Base-by-base conservation (phyloP, 1,140 invertebrate genomes). In the Varroa destructor region DNA sequence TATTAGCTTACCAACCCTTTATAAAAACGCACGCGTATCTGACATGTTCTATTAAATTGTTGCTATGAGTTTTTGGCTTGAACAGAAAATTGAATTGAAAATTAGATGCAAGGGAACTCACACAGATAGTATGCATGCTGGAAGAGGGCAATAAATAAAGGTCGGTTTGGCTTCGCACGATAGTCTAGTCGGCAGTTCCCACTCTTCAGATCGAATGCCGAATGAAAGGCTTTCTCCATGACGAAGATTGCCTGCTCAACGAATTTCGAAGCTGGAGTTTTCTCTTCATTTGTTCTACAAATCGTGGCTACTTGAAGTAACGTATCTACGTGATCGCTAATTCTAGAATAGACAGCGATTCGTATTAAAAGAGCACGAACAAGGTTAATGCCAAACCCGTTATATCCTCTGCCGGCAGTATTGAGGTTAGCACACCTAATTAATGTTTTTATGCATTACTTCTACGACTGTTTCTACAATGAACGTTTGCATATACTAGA, bases 101-200 rank as follows among this genome's bases (percentile, higher is more conserved):
- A 25, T 25, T 25, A 25, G 25, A 25, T 25, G 25, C 25, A 5
- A 36, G 5, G 10, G 3, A 36, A 67, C 61, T 67, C 8, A 67
- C 61, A 67, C 12, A 67, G 40, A 37, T 67, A 46, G 46, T 67
- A 67, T 37, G 61, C 61, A 37, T 67, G 61, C 37, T 43, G 61
- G 61, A 67, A 67, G 40, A 67, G 37, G 37, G 36, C 37, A 46
- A 67, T 67, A 37, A 36, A 67, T 37, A 67, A 67, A 1, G 12
- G 5, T 40, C 61, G 61, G 46, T 67, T 67, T 1, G 61, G 61
- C 40, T 67, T 67, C 40, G 40, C 40, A 37, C 40, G 40, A 46
- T 67, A 67, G 40, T 67, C 61, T 2, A 67, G 36, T 25, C 61
- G 10, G 61, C 61, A 67, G 40, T 67, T 67, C 3, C 61, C 61